Evolutionary conservation across 2,888 invertebrate species (phyloP), one percentile per base, ranked within the genome.

Genomic region (Abscondita cerata): DNA sequence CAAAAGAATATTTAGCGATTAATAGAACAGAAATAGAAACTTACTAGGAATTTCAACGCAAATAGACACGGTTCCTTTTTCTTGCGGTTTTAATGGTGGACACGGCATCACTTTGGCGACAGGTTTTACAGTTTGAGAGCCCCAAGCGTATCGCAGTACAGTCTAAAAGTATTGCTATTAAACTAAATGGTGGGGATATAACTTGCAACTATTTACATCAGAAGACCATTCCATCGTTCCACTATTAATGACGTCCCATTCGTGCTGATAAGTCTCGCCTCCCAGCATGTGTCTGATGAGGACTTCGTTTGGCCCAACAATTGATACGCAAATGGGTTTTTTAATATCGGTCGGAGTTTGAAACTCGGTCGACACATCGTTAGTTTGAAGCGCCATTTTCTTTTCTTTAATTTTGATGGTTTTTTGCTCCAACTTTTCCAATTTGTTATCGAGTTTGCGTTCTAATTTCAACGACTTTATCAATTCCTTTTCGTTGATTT

Each of bases 351-450:
- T 50, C n/a, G 46, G 47, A 38, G 2, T 54, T 25, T 41, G 38
- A 41, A 44, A 63, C 40, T 70, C 72, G 6, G 2, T 25, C 46
- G 70, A 72, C 46, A 72, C 76, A 54, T 71, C 74, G 6, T 65
- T 68, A 9, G 69, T 66, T 8, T 73, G 70, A 4, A 78, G 66
- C 4, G 75, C 73, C 59, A 74, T 52, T 67, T 80, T 80, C 65
- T 80, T 81, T 50, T 80, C 80, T 59, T 80, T 77, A 18, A 80
- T 75, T 61, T 79, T 79, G 56, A 77, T 76, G 1, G 81, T 77
- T 66, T 81, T 81, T 48, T 74, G 74, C 53, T 81, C 81, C n/a
- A 81, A 66, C 62, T 80, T 80, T 58, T 81, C 81, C 58, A 81
- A 65, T 68, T 81, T 80, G 11, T 71, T 73, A 59, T 80, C 78